phyloP scores from a whole-genome alignment of 2,888 invertebrate species.

The Elgonia sp. region DNA sequence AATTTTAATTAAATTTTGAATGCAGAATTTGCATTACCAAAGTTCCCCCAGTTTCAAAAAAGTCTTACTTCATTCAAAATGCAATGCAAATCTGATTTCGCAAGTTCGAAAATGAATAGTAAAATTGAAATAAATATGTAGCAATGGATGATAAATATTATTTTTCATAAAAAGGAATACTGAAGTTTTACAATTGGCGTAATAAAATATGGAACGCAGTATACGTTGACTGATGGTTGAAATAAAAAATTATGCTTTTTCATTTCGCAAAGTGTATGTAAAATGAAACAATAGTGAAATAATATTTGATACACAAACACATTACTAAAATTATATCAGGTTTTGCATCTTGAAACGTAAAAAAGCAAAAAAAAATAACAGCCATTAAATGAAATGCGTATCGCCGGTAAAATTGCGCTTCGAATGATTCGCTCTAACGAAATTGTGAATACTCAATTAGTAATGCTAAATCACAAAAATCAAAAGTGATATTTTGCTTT shows the following conservation, averaged over 20 bases:
- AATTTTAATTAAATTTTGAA: background rate
- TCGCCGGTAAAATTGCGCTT: background rate
- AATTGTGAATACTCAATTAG: background rate
- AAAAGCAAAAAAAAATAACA: background rate
- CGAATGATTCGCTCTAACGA: background rate
- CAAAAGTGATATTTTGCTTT: background rate
- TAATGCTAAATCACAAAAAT: background rate
- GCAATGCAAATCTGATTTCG: too few relatives aligned
- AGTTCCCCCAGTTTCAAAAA: background rate
- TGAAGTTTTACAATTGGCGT: background rate
- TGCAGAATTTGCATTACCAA: background rate
- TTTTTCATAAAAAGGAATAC: background rate
- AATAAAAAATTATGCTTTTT: constrained; percentile 9
- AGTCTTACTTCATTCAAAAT: too few relatives aligned
- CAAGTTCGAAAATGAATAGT: background rate
- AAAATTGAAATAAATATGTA: background rate
- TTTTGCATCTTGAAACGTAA: background rate
- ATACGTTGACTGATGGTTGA: background rate
- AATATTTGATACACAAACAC: constrained; percentile 8
- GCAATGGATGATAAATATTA: background rate
- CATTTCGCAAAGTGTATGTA: constrained; percentile 4
- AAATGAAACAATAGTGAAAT: constrained; percentile 4
- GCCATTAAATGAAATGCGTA: background rate
- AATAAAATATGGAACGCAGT: background rate
- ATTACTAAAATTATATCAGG: constrained; percentile 7